Evolutionary conservation across 2,113 vertebrate species (phyloP), one percentile per base, ranked within the genome.

Genomic region (Pipra filicauda): DNA sequence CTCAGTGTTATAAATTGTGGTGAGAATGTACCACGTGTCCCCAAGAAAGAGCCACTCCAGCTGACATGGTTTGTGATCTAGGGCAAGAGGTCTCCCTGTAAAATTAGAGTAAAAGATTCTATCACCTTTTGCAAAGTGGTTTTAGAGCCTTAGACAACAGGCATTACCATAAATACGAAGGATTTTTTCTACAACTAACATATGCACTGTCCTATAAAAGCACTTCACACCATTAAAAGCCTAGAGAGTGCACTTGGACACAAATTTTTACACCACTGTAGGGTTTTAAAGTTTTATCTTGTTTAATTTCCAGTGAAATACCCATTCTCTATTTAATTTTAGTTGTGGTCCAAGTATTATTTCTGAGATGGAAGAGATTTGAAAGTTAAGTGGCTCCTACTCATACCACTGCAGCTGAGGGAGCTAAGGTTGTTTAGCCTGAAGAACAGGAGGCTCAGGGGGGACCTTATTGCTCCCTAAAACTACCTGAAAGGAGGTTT

Each of bases 351-450:
- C 49, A 65, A 57, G 26, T 43, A 77, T 19, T 84, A 33, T 39
- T 66, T 88, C 55, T 51, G 39, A 88, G 78, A 51, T 6, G 37
- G 7, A 62, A 75, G 3, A 67, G n/a, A 72, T 85, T 20, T 57
- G 20, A 85, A 78, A 89, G 61, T 59, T 17, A 62, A 84, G 57
- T 35, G 26, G 31, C 23, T 91, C 55, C 61, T 69, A 48, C 26
- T 75, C 2, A 2, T 11, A 66, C 5, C 52, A 65, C 20, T 15
- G n/a, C 0, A 0, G 41, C 24, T 61, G n/a, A n/a, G 39, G 46
- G 54, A 61, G 54, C 20, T n/a, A 48, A 26, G 24, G 30, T 4
- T 62, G 79, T 13, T 55, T 24, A 0, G 0, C 30, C 26, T 31
- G 24, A 15, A 76, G 55, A 64, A 70, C 41, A 76, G 18, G 41